Evolutionary conservation across 2,888 invertebrate genomes (phyloP).

Genomic region (Torymus aiolomorphi): DNA sequence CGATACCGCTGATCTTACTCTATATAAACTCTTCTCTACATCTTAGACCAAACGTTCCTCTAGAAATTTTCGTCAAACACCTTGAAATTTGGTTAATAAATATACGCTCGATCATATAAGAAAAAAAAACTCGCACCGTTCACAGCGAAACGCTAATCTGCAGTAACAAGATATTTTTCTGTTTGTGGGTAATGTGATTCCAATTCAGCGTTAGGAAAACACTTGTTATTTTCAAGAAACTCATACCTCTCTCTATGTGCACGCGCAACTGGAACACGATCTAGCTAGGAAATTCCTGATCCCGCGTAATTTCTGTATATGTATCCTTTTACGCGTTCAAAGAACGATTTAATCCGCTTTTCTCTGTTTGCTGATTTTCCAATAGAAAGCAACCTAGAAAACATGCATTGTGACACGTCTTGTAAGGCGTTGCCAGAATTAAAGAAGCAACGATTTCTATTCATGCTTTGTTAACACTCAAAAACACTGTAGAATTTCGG

Average conservation of each 20-base stretch:
- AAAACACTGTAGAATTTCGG: background rate
- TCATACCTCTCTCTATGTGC: background rate
- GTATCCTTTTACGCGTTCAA: conserved; percentile 14
- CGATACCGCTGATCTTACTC: no score
- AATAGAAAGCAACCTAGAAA: conserved; percentile 14
- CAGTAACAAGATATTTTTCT: conserved; percentile 69
- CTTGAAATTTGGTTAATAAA: conserved; percentile 50
- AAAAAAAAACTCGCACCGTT: conserved; percentile 21
- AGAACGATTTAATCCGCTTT: conserved; percentile 10
- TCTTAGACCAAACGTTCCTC: no score
- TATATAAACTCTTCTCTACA: no score
- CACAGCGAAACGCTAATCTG: conserved; percentile 68
- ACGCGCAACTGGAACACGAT: background rate
- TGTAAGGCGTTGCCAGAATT: conserved; percentile 2
- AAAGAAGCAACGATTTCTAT: conserved; percentile 6
- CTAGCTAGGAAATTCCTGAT: conserved; percentile 31
- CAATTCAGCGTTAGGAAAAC: conserved; percentile 30
- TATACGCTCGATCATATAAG: conserved; percentile 5
- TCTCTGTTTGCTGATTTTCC: conserved; percentile 19
- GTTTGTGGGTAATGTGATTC: conserved; percentile 18
- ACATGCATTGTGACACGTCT: background rate
- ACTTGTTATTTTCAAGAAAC: conserved; percentile 13
- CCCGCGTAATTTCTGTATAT: background rate
- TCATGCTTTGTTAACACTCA: conserved; percentile 1
- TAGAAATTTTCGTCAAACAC: conserved; percentile 70